A percentile compares a stretch with the other conserved stretches of the same genome.
phyloP scores from a whole-genome alignment of 2,113 vertebrate species.

The Callaeas wilsoni region DNA sequence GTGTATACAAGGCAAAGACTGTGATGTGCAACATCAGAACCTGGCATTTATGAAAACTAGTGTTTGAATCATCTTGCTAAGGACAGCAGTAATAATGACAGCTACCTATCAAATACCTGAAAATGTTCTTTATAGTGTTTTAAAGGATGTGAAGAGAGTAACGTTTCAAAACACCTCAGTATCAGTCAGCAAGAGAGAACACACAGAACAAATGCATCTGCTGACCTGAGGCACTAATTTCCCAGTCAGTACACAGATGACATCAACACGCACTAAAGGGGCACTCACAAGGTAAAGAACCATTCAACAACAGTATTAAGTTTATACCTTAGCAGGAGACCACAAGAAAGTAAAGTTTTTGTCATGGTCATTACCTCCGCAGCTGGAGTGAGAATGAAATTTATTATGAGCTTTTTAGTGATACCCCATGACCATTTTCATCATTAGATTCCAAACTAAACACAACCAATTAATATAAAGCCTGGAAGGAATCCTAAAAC shows the following conservation, averaged over 20 bases:
- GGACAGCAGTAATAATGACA: neutral
- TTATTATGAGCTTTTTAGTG: neutral
- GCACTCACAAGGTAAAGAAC: neutral
- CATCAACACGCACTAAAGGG: neutral
- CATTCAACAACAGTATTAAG: neutral
- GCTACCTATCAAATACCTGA: neutral
- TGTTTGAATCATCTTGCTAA: neutral
- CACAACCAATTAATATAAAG: neutral
- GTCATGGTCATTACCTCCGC: neutral
- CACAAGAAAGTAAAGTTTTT: neutral
- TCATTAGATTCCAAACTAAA: neutral
- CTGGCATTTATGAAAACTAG: neutral
- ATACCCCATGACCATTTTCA: neutral
- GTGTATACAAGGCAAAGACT: neutral
- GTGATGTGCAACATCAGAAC: neutral
- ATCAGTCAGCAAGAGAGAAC: neutral
- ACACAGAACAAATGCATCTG: neutral
- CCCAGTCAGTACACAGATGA: neutral
- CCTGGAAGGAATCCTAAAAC: neutral
- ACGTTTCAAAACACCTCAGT: neutral
- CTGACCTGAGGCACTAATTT: neutral
- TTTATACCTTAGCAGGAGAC: neutral
- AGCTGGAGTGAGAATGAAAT: neutral
- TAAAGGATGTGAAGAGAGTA: neutral
- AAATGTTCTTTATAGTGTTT: neutral